These are phyloP conservation scores for Babyrousa celebensis DNA, from an alignment of 2,797 vertebrate species.

Conservation along the genomic window DNA sequence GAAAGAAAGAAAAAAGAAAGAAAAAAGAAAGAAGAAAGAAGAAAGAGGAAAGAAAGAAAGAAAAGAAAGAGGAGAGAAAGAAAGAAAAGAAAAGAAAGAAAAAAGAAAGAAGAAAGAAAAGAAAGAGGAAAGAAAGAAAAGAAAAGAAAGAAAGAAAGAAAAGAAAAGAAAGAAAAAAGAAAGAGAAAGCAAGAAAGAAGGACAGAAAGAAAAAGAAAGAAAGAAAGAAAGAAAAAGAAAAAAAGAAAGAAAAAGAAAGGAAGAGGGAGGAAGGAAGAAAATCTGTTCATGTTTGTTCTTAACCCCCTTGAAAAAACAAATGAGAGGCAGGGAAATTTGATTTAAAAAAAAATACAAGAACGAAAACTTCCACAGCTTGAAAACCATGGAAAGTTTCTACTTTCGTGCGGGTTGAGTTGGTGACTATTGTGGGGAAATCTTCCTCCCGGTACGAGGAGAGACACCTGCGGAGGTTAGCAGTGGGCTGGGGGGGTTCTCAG, in stretches of 20 bases:
- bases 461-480: background rate
- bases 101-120: too few species aligned
- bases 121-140: background rate
- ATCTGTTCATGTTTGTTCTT: background rate
- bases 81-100: background rate
- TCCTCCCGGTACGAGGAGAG: background rate
- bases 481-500: background rate
- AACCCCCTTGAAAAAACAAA: conserved; percentile 52
- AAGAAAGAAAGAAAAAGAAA: background rate
- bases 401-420: conserved; percentile 14
- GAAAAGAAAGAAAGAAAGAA: too few species aligned
- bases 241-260: too few species aligned
- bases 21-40: rapidly evolving
- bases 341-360: too few species aligned
- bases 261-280: background rate
- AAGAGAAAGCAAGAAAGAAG: too few species aligned
- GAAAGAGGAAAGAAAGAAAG: background rate
- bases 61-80: too few species aligned
- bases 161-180: background rate
- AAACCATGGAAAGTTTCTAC: conserved; percentile 17
- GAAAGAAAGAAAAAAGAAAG: too few species aligned
- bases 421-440: background rate
- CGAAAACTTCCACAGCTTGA: background rate
- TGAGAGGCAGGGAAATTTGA: background rate
- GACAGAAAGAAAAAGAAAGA: background rate